phyloP scores from a whole-genome alignment of 2,113 vertebrate species.

The Rhinoderma darwinii region DNA sequence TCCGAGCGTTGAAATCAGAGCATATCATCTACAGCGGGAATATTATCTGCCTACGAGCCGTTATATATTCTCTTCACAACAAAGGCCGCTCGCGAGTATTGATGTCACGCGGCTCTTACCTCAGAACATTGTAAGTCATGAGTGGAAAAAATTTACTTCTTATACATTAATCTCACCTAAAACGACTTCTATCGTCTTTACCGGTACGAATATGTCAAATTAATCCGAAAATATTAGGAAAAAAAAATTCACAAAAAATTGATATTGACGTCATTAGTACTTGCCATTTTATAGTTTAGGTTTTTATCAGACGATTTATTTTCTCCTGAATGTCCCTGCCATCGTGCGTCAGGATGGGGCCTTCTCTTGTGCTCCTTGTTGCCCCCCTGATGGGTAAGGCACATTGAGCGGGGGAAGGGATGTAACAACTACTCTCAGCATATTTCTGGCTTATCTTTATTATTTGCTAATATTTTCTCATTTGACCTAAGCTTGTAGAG shows the following conservation, averaged over 20 bases:
- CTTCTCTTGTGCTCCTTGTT: too few relatives aligned
- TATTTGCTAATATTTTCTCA: too few relatives aligned
- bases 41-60: neutral
- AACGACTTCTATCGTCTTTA: neutral
- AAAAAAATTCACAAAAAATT: neutral
- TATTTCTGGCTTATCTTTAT: too few relatives aligned
- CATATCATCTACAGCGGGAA: neutral
- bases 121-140: neutral
- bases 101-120: neutral
- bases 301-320: too few relatives aligned
- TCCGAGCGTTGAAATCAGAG: conserved; percentile 17
- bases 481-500: too few relatives aligned
- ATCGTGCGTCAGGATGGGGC: too few relatives aligned
- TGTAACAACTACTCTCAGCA: too few relatives aligned
- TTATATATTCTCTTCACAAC: conserved; percentile 5
- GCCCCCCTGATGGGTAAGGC: too few relatives aligned
- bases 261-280: too few relatives aligned
- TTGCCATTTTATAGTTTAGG: too few relatives aligned
- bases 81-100: neutral
- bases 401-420: too few relatives aligned
- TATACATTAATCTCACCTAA: neutral
- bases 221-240: neutral
- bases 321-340: too few relatives aligned
- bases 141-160: neutral
- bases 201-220: neutral